Evolutionary conservation across 1,140 invertebrate genomes (phyloP), one percentile per base, ranked within the genome.

Genomic region (Chironomus tepperi): DNA sequence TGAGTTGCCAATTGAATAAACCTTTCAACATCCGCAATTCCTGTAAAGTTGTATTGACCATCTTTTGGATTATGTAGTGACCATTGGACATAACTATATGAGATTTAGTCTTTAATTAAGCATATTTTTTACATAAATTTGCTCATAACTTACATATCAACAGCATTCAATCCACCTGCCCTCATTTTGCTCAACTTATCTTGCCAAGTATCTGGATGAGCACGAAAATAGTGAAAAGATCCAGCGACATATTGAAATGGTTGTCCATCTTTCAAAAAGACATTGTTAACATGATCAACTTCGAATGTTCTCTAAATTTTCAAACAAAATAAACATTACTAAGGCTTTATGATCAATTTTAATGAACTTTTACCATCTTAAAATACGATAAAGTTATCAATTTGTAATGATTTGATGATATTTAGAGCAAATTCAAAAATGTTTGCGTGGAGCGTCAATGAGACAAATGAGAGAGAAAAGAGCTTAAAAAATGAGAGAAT

Each of bases 211-310:
- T 87, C 83, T 70, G 86, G 85, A 0, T 93, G 92, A 0, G 93
- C 86, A 16, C 95, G 86, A 79, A 94, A 96, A 81, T 97, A 97
- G 81, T 98, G 95, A 75, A 97, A 86, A 74, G 93, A 93, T 1
- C 95, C 96, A 3, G 93, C 91, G 19, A 94, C 83, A 79, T 94
- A 95, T 15, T 86, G 86, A 79, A 95, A 91, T 0, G 90, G 89
- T 80, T 88, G 78, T 0, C 93, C 93, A 86, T 96, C 92, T 78
- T 92, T 87, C 19, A 93, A 77, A 80, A 96, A 96, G 72, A 86
- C 84, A 80, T 94, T 85, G 10, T 86, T 87, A 6, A 86, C 83
- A 80, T 89, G 90, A 80, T 93, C 90, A 43, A 93, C 86, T 19
- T 76, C 78, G 74, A 82, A 81, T 64, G 77, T 78, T 42, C 79